Percentiles rank a stretch among this genome's conserved stretches.
These are phyloP conservation scores for Chaenodraco wilsoni DNA, from an alignment of 2,797 vertebrate genomes.

Conservation along the genomic window DNA sequence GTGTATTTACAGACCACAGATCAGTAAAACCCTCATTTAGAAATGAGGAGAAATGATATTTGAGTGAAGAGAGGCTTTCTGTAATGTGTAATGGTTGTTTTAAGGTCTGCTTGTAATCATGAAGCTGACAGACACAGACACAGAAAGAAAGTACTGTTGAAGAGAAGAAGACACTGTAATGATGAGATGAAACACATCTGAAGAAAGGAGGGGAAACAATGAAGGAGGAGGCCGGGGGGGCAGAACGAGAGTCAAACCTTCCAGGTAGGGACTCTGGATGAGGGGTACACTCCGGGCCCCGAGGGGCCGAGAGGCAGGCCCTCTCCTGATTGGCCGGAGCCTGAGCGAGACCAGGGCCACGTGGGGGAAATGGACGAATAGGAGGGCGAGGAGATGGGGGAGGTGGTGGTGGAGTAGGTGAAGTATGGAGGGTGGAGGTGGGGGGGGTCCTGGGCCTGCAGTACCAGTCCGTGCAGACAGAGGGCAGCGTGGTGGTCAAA, in stretches of 20 bases:
- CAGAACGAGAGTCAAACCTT: slow-evolving; percentile 87
- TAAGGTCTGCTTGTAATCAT: neutral
- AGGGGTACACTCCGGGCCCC: slow-evolving; percentile 87
- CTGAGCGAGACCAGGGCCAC: slow-evolving; percentile 86
- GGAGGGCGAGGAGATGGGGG: slow-evolving; percentile 77
- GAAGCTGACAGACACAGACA: neutral
- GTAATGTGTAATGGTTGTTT: neutral
- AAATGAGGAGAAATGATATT: too few species aligned
- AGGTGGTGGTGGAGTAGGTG: slow-evolving; percentile 55
- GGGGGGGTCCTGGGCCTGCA: slow-evolving; percentile 63
- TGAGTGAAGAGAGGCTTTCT: neutral
- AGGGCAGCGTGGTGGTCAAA: slow-evolving; percentile 88
- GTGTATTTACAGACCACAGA: neutral
- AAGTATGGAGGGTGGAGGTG: slow-evolving; percentile 76
- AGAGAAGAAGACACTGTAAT: neutral
- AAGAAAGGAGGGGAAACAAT: neutral
- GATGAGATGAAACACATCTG: neutral
- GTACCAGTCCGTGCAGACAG: slow-evolving; percentile 84
- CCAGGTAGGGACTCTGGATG: slow-evolving; percentile 93
- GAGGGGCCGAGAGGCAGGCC: slow-evolving; percentile 88
- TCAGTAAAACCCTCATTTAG: neutral
- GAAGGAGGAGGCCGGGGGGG: slow-evolving; percentile 1
- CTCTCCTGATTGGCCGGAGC: slow-evolving; percentile 86
- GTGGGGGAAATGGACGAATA: slow-evolving; percentile 70
- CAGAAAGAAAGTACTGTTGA: too few species aligned